Evolutionary conservation across 2,888 invertebrate species (phyloP).

Genomic region (Sphinx pinastri): DNA sequence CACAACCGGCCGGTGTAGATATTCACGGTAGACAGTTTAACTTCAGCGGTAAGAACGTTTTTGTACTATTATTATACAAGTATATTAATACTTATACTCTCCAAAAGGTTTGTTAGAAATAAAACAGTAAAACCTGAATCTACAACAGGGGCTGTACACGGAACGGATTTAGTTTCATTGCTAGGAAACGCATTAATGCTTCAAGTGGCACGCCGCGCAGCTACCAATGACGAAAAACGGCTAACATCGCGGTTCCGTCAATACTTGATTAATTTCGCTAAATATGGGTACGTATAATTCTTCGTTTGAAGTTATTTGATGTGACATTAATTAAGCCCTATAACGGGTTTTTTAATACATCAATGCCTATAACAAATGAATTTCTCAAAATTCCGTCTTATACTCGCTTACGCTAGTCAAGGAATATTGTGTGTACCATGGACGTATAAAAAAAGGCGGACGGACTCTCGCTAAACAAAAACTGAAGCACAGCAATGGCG

Average conservation of each 20-base stretch:
- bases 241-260: slow-evolving; percentile 64
- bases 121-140: neutral
- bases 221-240: slow-evolving; percentile 84
- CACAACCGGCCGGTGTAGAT: slow-evolving; percentile 75
- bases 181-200: slow-evolving; percentile 87
- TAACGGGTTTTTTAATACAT: too few species aligned
- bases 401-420: neutral
- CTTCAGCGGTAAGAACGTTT: slow-evolving; percentile 70
- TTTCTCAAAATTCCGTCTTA: too few species aligned
- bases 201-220: slow-evolving; percentile 86
- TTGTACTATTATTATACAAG: neutral
- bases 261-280: slow-evolving; percentile 74
- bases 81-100: too few species aligned
- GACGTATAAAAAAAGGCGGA: too few species aligned
- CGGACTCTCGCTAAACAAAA: too few species aligned
- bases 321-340: too few species aligned
- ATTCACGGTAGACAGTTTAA: slow-evolving; percentile 74
- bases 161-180: slow-evolving; percentile 86
- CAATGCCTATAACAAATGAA: neutral
- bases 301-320: neutral
- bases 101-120: neutral
- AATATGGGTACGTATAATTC: slow-evolving; percentile 68
- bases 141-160: slow-evolving; percentile 85
- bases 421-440: neutral
- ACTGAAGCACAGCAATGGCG: too few species aligned